These are phyloP conservation scores for Dicerorhinus sumatrensis DNA, from an alignment of 2,113 vertebrate genomes.

Conservation along the genomic window DNA sequence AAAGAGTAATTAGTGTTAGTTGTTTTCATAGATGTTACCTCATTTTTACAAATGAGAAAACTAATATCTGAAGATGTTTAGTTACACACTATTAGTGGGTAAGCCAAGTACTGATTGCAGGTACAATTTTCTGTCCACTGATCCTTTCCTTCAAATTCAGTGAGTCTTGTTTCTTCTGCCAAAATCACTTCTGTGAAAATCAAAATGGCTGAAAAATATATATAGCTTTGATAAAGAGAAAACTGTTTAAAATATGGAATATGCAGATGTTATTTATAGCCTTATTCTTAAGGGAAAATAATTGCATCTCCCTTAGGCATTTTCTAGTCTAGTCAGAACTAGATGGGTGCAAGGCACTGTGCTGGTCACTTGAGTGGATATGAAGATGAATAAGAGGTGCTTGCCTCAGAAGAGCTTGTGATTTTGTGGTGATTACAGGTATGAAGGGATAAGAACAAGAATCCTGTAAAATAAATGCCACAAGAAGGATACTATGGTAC, in stretches of 20 bases:
- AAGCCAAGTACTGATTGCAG: not conserved
- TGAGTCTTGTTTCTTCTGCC: not conserved
- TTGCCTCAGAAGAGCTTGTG: not conserved
- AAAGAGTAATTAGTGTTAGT: not conserved
- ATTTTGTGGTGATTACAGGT: not conserved
- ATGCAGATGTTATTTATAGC: not conserved
- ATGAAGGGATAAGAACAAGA: not conserved
- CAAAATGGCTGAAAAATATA: conserved; percentile 1
- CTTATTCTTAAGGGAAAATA: not conserved
- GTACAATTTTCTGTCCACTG: not conserved
- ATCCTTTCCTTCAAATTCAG: not conserved
- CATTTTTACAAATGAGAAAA: conserved; percentile 33
- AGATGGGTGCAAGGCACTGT: not conserved
- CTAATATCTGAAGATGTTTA: conserved; percentile 2
- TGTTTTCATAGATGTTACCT: not conserved
- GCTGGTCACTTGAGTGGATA: not conserved
- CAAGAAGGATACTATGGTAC: not conserved
- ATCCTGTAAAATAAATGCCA: not conserved
- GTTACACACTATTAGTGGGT: not conserved
- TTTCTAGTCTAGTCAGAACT: not conserved
- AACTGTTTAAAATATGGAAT: not conserved
- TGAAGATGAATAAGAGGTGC: not conserved
- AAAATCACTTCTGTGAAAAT: not conserved
- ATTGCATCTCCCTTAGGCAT: not conserved
- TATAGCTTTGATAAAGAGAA: not conserved